Percentiles rank a stretch among this genome's conserved stretches.
These are phyloP conservation scores for Digitonthophagus gazella DNA, from an alignment of 2,888 invertebrate genomes.

Conservation along the genomic window DNA sequence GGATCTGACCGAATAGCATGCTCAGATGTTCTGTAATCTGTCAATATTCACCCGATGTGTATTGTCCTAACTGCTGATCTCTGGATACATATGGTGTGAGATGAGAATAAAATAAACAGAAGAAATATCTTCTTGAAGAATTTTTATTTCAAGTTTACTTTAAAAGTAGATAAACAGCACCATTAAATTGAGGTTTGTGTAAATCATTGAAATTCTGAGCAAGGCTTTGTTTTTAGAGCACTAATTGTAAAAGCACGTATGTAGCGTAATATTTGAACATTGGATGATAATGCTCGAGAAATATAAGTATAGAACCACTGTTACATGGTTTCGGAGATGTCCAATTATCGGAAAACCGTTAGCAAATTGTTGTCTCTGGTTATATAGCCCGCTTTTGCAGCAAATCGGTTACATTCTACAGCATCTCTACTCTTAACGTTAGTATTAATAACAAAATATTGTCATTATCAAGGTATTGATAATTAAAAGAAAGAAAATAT, in stretches of 20 bases:
- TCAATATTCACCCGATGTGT: neutral
- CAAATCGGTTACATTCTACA: neutral
- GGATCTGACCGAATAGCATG: neutral
- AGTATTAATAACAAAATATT: no score
- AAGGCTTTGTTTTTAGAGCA: neutral
- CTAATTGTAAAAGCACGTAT: neutral
- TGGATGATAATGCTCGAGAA: constrained; percentile 12
- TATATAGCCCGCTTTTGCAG: neutral
- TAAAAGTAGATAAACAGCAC: no score
- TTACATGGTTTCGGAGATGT: neutral
- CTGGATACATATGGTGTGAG: neutral
- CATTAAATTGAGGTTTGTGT: no score
- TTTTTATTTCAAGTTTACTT: no score
- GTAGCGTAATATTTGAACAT: neutral
- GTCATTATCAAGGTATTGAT: no score
- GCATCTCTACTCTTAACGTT: neutral
- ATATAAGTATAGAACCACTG: constrained; percentile 3
- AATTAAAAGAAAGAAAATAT: no score
- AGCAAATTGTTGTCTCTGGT: constrained; percentile 10
- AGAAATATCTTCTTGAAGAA: no score
- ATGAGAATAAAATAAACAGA: no score
- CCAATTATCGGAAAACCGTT: constrained; percentile 14
- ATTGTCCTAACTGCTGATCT: neutral
- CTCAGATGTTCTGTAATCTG: neutral
- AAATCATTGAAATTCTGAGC: no score